Conservation (phyloP, 53 echinoderm and acorn worm species). For the Hippasteria phrygiana region DNA sequence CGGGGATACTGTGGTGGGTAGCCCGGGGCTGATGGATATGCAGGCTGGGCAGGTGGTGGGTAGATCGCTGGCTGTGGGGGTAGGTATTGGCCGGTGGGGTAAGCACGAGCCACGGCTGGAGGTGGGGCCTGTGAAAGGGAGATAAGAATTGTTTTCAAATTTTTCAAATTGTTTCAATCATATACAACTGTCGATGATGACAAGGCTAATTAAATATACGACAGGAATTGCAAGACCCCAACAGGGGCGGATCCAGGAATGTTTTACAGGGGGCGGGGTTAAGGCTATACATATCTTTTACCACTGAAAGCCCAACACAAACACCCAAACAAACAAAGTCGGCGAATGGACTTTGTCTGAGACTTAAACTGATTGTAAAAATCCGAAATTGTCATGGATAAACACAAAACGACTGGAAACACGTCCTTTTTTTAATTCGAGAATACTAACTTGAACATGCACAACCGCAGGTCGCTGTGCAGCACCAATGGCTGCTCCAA, state of each 20-base stretch:
- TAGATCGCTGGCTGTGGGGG: not conserved
- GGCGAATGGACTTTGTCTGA: too few relatives aligned
- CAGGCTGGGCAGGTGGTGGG: not conserved
- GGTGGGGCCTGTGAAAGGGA: not conserved
- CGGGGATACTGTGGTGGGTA: not conserved
- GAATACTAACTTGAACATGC: not conserved
- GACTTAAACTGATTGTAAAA: too few relatives aligned
- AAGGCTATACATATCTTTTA: too few relatives aligned
- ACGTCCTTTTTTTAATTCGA: not conserved
- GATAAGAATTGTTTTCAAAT: not conserved
- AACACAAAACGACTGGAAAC: not conserved
- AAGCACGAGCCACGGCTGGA: not conserved
- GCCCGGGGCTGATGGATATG: not conserved
- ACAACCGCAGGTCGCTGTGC: conserved; percentile 1
- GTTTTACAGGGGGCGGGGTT: too few relatives aligned
- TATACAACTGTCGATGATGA: not conserved
- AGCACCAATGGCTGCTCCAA: not conserved
- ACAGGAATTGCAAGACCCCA: too few relatives aligned
- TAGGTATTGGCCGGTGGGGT: not conserved
- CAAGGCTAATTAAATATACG: too few relatives aligned
- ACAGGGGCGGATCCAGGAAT: too few relatives aligned
- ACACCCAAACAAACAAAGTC: too few relatives aligned
- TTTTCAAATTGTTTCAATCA: not conserved
- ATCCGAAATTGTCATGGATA: not conserved
- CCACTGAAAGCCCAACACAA: too few relatives aligned